Evolutionary conservation across 2,113 vertebrate genomes (phyloP), one percentile per base, ranked within the genome.

Genomic region (Anarrhichthys ocellatus): DNA sequence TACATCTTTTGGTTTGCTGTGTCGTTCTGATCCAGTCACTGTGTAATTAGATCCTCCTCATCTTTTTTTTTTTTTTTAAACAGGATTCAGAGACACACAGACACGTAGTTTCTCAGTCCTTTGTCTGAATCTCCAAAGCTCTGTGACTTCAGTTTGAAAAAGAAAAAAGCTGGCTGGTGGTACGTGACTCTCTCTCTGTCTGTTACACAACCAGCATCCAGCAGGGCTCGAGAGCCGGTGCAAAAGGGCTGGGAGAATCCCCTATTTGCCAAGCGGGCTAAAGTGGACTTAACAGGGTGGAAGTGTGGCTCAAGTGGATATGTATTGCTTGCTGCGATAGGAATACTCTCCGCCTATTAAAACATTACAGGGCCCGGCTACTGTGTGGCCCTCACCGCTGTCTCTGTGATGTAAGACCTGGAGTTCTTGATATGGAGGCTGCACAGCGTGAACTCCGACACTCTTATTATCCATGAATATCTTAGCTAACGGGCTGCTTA

Each of bases 121-220:
- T 87, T 87, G 86, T 89, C 9, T 78, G 61, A 80, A 79, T 81
- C 73, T 86, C 71, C 36, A 81, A 82, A 91, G 78, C 85, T 72
- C 59, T 77, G 75, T 54, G 78, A 81, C 72, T 90, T 86, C 22
- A 73, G 73, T 71, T 66, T 20, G 2, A 18, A 18, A 50, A 78
- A 70, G 69, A 7, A 65, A 80, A 64, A 73, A 82, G 69, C 64
- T 84, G 83, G 71, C 87, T 81, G 62, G 50, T 48, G 34, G 24
- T 82, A 71, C 67, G 27, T 82, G 62, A 50, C 67, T 88, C 63
- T 81, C 68, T 75, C 24, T 77, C 68, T 78, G 22, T 82, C 59
- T 82, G 73, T 90, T 88, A 90, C 84, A 83, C 80, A 89, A 90
- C 75, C 81, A 73, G 67, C 80, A 86, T 89, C 85, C 82, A 87